Conservation (phyloP, 2,113 vertebrate species). For the Neodontobutis hainanensis region DNA sequence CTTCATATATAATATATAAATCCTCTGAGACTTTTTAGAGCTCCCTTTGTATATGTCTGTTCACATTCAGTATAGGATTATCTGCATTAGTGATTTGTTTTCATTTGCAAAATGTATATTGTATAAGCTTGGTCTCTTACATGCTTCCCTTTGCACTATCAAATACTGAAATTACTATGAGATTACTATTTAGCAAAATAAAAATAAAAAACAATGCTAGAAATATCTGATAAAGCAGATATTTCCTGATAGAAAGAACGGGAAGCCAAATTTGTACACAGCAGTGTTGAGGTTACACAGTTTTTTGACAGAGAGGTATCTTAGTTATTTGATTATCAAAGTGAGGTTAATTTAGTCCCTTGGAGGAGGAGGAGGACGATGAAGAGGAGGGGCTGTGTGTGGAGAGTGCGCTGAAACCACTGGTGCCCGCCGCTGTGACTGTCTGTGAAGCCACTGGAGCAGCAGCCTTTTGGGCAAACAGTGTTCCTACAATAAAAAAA, state of each 20-base stretch:
- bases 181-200: constrained; percentile 10
- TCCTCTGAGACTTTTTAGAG: constrained; percentile 11
- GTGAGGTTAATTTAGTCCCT: constrained; percentile 67
- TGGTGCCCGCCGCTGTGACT: constrained; percentile 68
- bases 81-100: background rate
- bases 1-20: background rate
- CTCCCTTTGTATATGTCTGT: background rate
- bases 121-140: constrained; percentile 1
- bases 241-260: constrained; percentile 12
- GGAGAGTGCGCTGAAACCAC: constrained; percentile 73
- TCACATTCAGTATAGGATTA: background rate
- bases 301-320: constrained; percentile 34
- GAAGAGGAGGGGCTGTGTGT: constrained; percentile 72
- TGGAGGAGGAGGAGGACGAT: constrained; percentile 76
- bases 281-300: constrained; percentile 11
- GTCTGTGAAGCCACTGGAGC: constrained; percentile 60
- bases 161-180: constrained; percentile 1
- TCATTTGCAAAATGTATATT: background rate
- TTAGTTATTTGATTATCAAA: constrained; percentile 10
- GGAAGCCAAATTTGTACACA: constrained; percentile 6
- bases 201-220: constrained; percentile 14
- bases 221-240: constrained; percentile 15
- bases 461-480: constrained; percentile 78
- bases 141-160: constrained; percentile 7
- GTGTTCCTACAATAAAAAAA: constrained; percentile 65